A percentile compares a stretch with the other conserved stretches of the same genome.
These are phyloP conservation scores for Gallinago media DNA, from an alignment of 2,113 vertebrate species.

Conservation along the genomic window DNA sequence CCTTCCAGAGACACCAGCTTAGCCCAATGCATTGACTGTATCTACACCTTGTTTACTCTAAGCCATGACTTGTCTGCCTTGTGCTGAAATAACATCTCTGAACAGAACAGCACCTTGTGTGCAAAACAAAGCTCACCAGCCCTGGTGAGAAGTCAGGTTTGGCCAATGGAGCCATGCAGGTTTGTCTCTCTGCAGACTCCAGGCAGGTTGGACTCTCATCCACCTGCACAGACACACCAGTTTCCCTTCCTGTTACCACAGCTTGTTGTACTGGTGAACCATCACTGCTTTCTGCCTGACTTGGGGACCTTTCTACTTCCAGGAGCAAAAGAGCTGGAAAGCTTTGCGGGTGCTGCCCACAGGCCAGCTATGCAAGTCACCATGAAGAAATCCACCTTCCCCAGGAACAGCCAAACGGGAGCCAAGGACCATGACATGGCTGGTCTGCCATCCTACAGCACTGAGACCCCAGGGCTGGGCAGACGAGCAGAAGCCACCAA, in stretches of 20 bases:
- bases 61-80: not conserved
- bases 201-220: not conserved
- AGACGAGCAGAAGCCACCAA: not conserved
- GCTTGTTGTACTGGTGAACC: not conserved
- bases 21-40: not conserved
- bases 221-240: not conserved
- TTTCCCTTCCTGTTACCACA: not conserved
- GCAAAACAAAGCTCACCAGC: not conserved
- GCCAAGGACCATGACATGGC: slow-evolving; percentile 30
- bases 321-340: slow-evolving; percentile 56
- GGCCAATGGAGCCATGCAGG: not conserved
- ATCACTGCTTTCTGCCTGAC: not conserved
- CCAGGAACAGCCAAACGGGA: slow-evolving; percentile 14
- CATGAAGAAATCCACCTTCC: slow-evolving; percentile 37
- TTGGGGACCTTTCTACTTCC: not conserved
- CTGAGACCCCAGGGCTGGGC: not conserved
- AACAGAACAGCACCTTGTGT: not conserved
- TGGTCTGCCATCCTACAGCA: not conserved
- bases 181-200: not conserved
- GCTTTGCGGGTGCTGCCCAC: not conserved
- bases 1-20: not conserved
- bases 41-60: not conserved
- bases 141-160: not conserved
- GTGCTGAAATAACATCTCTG: not conserved
- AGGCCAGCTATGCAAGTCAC: slow-evolving; percentile 17